Base-by-base conservation (phyloP, 2,888 invertebrate species). In the Masnerella sp. region DNA sequence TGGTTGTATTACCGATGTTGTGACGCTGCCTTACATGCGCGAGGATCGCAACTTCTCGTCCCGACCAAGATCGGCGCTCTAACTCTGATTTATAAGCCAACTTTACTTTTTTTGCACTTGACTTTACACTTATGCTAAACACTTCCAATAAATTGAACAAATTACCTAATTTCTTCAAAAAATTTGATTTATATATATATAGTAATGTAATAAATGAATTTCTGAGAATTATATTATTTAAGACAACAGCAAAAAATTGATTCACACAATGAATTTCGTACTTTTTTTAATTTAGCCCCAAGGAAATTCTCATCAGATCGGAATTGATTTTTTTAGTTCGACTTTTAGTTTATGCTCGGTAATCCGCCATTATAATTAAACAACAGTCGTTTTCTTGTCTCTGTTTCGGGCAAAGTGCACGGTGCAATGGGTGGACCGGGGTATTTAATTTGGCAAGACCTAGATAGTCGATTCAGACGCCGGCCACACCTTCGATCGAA, bases 1-100 rank as follows among this genome's bases (percentile, higher is more conserved):
- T 77, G 81, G 79, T 81, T 83, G 82, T 79, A 85, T 85, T 85
- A 85, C 83, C 81, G 79, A 83, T 85, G 84, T 84, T 82, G 83
- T 83, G 84, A 84, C 82, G 81, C 77, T 79, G 75, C 78, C 78
- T 81, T 82, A 82, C 81, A 83, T 80, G 80, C 76, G 78, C 77
- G 77, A 54, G 77, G 79, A 83, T 80, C 78, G 77, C 79, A 77
- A 77, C 36, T 69, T 52, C 52, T 58, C 56, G 67, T 72, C 72
- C 78, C 62, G 18, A 32, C 61, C 58, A 70, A 68, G 79, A 82
- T 81, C 82, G 79, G 75, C 79, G 78, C 78, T 79, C 79, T 81
- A 83, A 82, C 81, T 75, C 82, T 84, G 84, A 84, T 84, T 84
- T 85, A 84, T 83, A 75, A 59, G 43, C 58, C 70, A 61, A 72